Evolutionary conservation across 2,797 vertebrate species (phyloP).

Genomic region (Distichodus sexfasciatus): DNA sequence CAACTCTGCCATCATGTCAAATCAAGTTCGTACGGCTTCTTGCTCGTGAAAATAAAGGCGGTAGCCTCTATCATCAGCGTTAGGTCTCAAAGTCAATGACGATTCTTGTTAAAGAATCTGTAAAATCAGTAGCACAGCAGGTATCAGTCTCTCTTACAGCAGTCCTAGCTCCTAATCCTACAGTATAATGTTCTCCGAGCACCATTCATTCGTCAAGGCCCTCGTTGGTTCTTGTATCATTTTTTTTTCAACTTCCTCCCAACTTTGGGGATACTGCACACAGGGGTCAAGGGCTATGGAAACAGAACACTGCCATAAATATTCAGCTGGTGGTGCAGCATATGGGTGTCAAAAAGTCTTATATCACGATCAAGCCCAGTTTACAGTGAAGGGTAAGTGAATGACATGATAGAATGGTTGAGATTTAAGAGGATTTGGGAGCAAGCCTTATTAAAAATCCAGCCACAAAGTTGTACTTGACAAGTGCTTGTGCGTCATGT

Average conservation of each 20-base stretch:
- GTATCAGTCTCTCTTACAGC: conserved; percentile 19
- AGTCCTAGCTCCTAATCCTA: conserved; percentile 44
- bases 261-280: conserved; percentile 45
- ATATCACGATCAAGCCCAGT: not conserved
- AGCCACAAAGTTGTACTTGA: too few relatives aligned
- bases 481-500: too few relatives aligned
- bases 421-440: too few relatives aligned
- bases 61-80: conserved; percentile 27
- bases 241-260: too few relatives aligned
- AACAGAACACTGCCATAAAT: conserved; percentile 62
- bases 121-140: conserved; percentile 39
- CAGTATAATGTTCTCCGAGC: conserved; percentile 37
- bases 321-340: conserved; percentile 49
- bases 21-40: conserved; percentile 14
- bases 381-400: not conserved
- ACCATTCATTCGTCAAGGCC: conserved; percentile 64
- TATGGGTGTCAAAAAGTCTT: not conserved
- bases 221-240: conserved; percentile 57
- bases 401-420: not conserved
- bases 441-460: too few relatives aligned
- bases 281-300: conserved; percentile 61
- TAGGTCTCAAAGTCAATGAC: conserved; percentile 38
- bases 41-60: not conserved
- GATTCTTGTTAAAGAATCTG: conserved; percentile 30
- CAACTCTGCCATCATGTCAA: not conserved